Percentiles rank a stretch among this genome's conserved stretches.
These are phyloP conservation scores for Harlomillsia oculata DNA, from an alignment of 1,140 invertebrate genomes.

Conservation along the genomic window DNA sequence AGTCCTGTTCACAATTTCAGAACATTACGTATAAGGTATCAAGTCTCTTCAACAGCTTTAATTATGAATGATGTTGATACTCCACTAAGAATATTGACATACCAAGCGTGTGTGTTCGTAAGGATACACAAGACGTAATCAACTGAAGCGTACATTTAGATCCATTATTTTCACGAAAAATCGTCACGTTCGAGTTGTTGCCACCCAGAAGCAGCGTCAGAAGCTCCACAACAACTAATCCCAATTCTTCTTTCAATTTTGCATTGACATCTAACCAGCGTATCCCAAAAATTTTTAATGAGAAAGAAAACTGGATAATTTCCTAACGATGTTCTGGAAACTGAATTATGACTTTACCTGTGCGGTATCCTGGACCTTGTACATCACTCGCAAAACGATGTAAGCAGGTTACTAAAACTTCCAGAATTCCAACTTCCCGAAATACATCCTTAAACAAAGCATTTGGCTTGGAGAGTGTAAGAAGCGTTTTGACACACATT, in stretches of 20 bases:
- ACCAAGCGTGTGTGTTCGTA: conserved; percentile 19
- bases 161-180: conserved; percentile 54
- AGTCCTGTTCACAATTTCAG: conserved; percentile 35
- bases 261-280: conserved; percentile 18
- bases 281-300: too few relatives aligned
- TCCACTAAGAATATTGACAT: background rate
- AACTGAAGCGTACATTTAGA: conserved; percentile 27
- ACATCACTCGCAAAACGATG: conserved; percentile 40
- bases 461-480: conserved; percentile 57
- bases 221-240: conserved; percentile 75
- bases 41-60: background rate
- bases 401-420: conserved; percentile 91
- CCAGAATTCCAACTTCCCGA: conserved; percentile 91
- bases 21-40: too few relatives aligned
- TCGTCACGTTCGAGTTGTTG: conserved; percentile 78
- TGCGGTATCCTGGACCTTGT: background rate
- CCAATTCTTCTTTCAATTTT: conserved; percentile 59
- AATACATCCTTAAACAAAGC: conserved; percentile 94
- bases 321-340: too few relatives aligned
- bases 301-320: too few relatives aligned
- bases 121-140: conserved; percentile 8
- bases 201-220: conserved; percentile 66
- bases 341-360: background rate
- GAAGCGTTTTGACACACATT: conserved; percentile 37
- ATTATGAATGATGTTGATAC: background rate